phyloP scores from a whole-genome alignment of 2,113 vertebrate genomes.

The Myrmophylax atrothorax region DNA sequence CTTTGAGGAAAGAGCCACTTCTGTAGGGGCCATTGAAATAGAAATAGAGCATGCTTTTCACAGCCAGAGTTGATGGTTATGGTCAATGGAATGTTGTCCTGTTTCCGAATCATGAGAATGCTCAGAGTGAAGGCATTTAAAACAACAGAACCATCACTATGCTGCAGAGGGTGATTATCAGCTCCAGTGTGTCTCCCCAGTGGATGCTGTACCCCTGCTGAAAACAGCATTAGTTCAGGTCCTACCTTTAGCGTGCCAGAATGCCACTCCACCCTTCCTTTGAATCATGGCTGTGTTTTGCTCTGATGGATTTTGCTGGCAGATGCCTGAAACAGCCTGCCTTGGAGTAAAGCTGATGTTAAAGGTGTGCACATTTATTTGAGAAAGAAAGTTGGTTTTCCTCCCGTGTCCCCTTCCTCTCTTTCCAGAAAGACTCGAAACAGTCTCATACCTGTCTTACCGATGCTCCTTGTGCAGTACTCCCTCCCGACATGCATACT shows the following conservation, averaged over 20 bases:
- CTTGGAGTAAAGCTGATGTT: neutral
- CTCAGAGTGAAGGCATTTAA: neutral
- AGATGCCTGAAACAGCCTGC: neutral
- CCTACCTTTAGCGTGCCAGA: neutral
- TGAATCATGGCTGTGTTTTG: neutral
- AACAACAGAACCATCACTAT: neutral
- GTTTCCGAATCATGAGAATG: neutral
- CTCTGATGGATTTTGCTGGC: neutral
- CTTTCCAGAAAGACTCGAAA: neutral
- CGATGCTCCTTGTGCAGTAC: neutral
- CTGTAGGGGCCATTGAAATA: neutral
- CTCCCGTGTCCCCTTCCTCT: neutral
- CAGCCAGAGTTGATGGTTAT: neutral
- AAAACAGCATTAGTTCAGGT: neutral
- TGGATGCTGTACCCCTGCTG: neutral
- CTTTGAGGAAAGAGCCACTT: neutral
- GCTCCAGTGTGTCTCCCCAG: neutral
- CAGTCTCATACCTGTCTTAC: neutral
- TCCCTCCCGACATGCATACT: fast-evolving
- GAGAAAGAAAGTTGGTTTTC: neutral
- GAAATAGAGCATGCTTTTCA: neutral
- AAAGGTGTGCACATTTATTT: neutral
- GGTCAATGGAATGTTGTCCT: neutral
- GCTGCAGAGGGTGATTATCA: neutral
- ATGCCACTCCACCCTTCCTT: constrained; percentile 5